A percentile compares a stretch with the other conserved stretches of the same genome.
phyloP scores from a whole-genome alignment of 2,888 invertebrate genomes.

The Cremastinae sp. region DNA sequence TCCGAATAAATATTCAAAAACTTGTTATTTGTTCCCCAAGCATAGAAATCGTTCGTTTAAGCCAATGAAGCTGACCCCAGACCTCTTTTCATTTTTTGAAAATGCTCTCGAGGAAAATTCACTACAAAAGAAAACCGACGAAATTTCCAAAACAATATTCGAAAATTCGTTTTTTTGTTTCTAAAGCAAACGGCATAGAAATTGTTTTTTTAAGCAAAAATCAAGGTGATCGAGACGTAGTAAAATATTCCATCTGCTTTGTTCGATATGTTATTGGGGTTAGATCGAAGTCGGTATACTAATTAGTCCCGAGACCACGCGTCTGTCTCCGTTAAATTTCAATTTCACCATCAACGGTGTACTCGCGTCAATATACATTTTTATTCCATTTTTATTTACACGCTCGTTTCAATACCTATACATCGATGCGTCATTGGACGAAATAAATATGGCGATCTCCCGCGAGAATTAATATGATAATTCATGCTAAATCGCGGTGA shows the following conservation, averaged over 20 bases:
- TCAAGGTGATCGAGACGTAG: constrained; percentile 70
- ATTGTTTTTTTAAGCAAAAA: no score
- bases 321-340: constrained; percentile 15
- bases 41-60: constrained; percentile 68
- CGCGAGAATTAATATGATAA: constrained; percentile 71
- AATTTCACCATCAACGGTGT: not conserved
- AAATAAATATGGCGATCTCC: constrained; percentile 49
- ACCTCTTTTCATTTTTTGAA: no score
- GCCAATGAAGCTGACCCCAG: no score
- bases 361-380: constrained; percentile 15
- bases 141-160: no score
- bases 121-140: no score
- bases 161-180: no score
- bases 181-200: no score
- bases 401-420: constrained; percentile 19
- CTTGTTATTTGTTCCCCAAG: constrained; percentile 24
- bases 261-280: constrained; percentile 53
- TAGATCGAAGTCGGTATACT: constrained; percentile 46
- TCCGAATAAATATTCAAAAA: not conserved
- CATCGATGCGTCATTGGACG: constrained; percentile 12
- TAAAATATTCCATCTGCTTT: constrained; percentile 66
- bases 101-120: no score
- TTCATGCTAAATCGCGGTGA: constrained; percentile 73
- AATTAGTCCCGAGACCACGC: constrained; percentile 46
- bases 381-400: constrained; percentile 22